phyloP scores from a whole-genome alignment of 2,113 vertebrate species.

The Caranx ignobilis region DNA sequence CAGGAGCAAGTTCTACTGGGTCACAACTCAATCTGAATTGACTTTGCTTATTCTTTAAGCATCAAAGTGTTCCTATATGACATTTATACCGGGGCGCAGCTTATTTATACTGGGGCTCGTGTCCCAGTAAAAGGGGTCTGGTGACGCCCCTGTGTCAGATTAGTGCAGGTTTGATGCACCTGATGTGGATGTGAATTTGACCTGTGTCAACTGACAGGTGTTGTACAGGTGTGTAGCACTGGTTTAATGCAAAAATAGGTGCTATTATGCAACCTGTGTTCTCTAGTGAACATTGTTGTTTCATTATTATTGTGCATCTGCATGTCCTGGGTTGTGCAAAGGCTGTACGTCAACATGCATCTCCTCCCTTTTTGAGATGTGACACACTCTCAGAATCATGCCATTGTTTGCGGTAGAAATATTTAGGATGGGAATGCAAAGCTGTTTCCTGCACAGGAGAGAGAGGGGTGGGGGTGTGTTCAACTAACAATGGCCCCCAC shows the following conservation, averaged over 20 bases:
- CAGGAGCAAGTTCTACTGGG: too few species aligned
- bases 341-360: conserved; percentile 32
- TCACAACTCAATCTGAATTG: too few species aligned
- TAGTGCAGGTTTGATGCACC: not conserved
- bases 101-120: too few species aligned
- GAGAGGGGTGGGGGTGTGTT: not conserved
- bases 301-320: conserved; percentile 2
- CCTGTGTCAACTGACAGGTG: not conserved
- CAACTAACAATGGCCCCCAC: conserved; percentile 75
- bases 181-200: not conserved
- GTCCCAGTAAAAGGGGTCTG: too few species aligned
- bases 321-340: conserved; percentile 6
- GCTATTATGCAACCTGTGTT: not conserved
- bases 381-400: conserved; percentile 66
- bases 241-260: conserved; percentile 5
- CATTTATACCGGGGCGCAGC: too few species aligned
- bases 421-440: conserved; percentile 69
- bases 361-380: conserved; percentile 41
- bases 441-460: conserved; percentile 80
- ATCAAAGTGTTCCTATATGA: too few species aligned
- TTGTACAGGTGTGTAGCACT: not conserved
- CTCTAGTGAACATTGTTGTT: not conserved
- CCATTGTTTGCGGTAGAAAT: conserved; percentile 82
- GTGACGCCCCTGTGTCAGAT: not conserved
- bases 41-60: too few species aligned